These are phyloP conservation scores for Tursiops truncatus DNA, from an alignment of 2,113 vertebrate species.

Conservation along the genomic window DNA sequence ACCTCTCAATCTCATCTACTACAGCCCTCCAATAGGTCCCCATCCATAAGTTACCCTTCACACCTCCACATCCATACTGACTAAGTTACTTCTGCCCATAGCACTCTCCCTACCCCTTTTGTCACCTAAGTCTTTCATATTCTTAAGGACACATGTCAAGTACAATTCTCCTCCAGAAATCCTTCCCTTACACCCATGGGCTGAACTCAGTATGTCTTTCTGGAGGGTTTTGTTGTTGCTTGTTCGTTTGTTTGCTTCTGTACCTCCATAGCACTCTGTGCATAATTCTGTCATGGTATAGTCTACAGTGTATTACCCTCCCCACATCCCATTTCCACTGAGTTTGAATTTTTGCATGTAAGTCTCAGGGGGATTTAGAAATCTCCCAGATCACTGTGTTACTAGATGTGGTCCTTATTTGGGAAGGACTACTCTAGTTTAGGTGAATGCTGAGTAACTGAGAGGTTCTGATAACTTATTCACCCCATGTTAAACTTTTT, in stretches of 20 bases:
- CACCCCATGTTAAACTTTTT: background rate
- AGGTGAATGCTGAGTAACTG: background rate
- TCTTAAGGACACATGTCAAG: background rate
- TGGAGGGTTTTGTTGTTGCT: too few species aligned
- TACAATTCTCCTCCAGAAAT: background rate
- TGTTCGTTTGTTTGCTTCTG: background rate
- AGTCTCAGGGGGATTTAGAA: background rate
- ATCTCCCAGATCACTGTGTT: background rate
- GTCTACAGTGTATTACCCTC: background rate
- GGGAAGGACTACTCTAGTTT: background rate
- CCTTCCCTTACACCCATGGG: background rate
- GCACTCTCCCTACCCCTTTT: background rate
- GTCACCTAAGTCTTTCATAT: background rate
- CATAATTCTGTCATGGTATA: background rate
- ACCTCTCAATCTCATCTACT: background rate
- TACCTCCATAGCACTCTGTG: background rate
- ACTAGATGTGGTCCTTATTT: background rate
- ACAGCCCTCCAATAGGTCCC: fast-evolving
- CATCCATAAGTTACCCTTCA: background rate
- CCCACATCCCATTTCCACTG: background rate
- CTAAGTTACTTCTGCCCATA: background rate
- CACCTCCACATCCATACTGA: background rate
- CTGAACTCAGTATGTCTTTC: background rate
- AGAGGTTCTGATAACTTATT: background rate
- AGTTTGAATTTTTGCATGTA: background rate